Evolutionary conservation across 1,140 invertebrate species (phyloP), one percentile per base, ranked within the genome.

Genomic region (Drosophila sp.): DNA sequence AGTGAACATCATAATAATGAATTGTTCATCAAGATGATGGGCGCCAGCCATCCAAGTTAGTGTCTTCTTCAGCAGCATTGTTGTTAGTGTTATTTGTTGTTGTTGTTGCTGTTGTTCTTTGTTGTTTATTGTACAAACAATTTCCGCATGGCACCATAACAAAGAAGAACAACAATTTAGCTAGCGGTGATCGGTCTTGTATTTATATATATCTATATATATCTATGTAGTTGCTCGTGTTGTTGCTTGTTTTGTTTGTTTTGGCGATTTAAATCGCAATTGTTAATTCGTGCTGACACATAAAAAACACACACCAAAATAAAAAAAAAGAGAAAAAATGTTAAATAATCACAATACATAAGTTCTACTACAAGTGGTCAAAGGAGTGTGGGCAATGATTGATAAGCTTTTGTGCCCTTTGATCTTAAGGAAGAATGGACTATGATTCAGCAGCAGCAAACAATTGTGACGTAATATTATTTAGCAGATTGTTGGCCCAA

Each of bases 271-370:
- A 76, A 80, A 77, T 70, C 75, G 60, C 64, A 71, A 66, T 70
- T 62, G 50, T 66, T 85, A 85, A 84, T 85, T 87, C 83, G 83
- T 89, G 83, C 79, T 89, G 83, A 83, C 76, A 87, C 58, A 87
- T 66, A 86, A 87, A 76, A 55, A 69, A 47, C 8, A 38, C 35
- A 38, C 33, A 11, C 35, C 2, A 68, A 25, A 69, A 56, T n/a
- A 73, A 38, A 7, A 61, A 8, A 75, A 66, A 61, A 41, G 1
- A 29, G 44, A 44, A 63, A 29, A 63, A 23, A 27, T 33, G 29
- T 67, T 66, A 60, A 76, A 75, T 63, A 76, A 70, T 76, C 76
- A 76, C 58, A 60, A 50, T 27, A 50, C 44, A 71, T 27, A 47
- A 77, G 63, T 80, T 80, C 66, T 85, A 66, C 66, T 85, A 66